Percentiles rank a stretch among this genome's conserved stretches.
Conservation (phyloP, 2,113 vertebrate species). For the Labrus mixtus region DNA sequence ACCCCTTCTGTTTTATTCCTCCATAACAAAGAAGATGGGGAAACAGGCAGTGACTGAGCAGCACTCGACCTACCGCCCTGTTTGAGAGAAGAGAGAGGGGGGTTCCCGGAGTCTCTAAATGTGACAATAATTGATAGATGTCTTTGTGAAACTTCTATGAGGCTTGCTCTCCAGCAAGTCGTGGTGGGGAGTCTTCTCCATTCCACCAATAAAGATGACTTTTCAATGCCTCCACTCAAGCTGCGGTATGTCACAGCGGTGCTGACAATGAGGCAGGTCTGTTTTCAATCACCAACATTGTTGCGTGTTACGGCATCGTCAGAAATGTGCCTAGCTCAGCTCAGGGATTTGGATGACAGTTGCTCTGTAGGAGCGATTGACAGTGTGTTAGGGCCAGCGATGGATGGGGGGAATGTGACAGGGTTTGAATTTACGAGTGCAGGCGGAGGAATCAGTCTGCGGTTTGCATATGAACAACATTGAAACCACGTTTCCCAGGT, state of each 20-base stretch:
- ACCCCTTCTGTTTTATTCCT: constrained; percentile 68
- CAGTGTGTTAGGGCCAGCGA: constrained; percentile 60
- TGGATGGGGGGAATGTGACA: constrained; percentile 70
- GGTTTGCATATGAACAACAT: constrained; percentile 77
- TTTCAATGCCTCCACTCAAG: constrained; percentile 44
- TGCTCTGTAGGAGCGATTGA: constrained; percentile 67
- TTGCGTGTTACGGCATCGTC: constrained; percentile 62
- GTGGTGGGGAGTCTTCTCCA: constrained; percentile 52
- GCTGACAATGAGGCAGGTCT: constrained; percentile 74
- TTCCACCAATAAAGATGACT: constrained; percentile 50
- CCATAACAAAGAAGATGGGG: constrained; percentile 71
- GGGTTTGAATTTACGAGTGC: constrained; percentile 71
- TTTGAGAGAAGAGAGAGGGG: constrained; percentile 17
- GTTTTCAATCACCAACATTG: constrained; percentile 77
- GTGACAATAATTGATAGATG: constrained; percentile 71
- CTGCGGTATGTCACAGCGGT: constrained; percentile 51
- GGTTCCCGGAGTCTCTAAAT: constrained; percentile 48
- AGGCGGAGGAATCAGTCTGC: constrained; percentile 71
- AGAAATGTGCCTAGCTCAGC: constrained; percentile 81
- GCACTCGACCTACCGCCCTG: constrained; percentile 67
- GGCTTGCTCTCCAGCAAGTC: constrained; percentile 42
- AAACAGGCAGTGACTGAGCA: constrained; percentile 72
- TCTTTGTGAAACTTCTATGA: constrained; percentile 43
- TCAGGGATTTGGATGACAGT: constrained; percentile 69
- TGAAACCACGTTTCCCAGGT: constrained; percentile 76